Base-by-base conservation (phyloP, 2,797 vertebrate genomes). In the Coreius guichenoti region DNA sequence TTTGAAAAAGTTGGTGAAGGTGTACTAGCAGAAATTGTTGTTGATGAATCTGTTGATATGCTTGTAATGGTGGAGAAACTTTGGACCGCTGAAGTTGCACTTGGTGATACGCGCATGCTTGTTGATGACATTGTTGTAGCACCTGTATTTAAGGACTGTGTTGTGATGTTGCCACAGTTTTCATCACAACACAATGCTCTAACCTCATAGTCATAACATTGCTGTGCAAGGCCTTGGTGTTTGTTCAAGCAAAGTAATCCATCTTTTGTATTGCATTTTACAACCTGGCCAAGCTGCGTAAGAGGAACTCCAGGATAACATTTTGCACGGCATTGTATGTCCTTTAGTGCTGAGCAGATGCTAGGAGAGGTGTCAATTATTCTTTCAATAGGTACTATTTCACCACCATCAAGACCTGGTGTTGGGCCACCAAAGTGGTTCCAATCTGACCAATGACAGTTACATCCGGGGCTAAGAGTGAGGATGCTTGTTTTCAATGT, bases 291-390 rank as follows among this genome's bases (percentile, higher is more conserved):
- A 11, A 87, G 58, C 6, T 87, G 23, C n/a, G 76, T 23, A 63
- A 84, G 31, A 45, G 67, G 56, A 63, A 84, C 14, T 51, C 1
- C 56, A 31, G 81, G 86, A 72, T 80, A 87, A 13, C 21, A n/a
- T 39, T 83, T 87, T 21, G 86, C 68, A 61, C 75, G 77, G 12
- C 86, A 87, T 9, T 87, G 26, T 13, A 87, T 6, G 4, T 74
- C n/a, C 3, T 0, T 51, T 12, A 58, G 58, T 2, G 13, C 2
- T 39, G 11, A 9, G 51, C 86, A 87, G 6, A 54, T 19, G 26
- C 1, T 68, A 13, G 5, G 4, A 31, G 47, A 58, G 2, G 43
- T 23, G 2, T 73, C n/a, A 33, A 3, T 68, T 61, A 87, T 83
- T 19, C 11, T 23, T 73, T 36, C 5, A 6, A 87, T 74, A 2